Conservation (phyloP, 2,888 invertebrate genomes). For the Branchellion lobata region DNA sequence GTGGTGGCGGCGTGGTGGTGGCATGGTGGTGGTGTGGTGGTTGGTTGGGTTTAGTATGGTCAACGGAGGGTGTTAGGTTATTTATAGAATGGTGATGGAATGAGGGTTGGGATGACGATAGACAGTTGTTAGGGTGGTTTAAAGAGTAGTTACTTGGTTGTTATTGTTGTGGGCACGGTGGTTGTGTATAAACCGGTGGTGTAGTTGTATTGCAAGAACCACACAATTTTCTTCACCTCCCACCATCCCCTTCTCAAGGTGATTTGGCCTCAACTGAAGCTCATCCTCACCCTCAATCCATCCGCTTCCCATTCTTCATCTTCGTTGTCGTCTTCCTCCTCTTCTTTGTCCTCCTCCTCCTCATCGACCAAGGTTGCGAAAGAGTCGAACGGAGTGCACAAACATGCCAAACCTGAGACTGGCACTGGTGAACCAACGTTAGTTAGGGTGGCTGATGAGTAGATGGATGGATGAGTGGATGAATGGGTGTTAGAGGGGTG, state of each 20-base stretch:
- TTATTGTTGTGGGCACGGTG: too few relatives aligned
- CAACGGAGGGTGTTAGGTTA: too few relatives aligned
- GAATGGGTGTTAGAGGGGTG: not conserved
- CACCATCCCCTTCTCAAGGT: conserved; percentile 16
- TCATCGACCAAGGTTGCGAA: not conserved
- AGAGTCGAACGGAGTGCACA: not conserved
- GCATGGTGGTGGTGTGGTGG: too few relatives aligned
- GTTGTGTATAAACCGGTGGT: too few relatives aligned
- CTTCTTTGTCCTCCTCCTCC: not conserved
- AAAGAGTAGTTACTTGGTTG: too few relatives aligned
- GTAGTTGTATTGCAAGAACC: too few relatives aligned
- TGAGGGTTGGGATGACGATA: too few relatives aligned
- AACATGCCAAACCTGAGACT: not conserved
- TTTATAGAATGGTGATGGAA: too few relatives aligned
- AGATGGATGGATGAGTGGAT: not conserved
- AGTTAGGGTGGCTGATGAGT: not conserved
- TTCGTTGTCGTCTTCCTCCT: not conserved
- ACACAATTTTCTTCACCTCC: too few relatives aligned
- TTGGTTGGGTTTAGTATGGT: too few relatives aligned
- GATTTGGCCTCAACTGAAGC: conserved; percentile 22
- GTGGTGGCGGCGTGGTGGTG: too few relatives aligned
- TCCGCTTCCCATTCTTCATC: not conserved
- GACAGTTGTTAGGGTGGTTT: too few relatives aligned
- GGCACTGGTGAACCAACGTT: not conserved
- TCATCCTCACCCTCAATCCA: not conserved